Conservation (phyloP, 2,888 invertebrate species). For the Lithophane leautieri region DNA sequence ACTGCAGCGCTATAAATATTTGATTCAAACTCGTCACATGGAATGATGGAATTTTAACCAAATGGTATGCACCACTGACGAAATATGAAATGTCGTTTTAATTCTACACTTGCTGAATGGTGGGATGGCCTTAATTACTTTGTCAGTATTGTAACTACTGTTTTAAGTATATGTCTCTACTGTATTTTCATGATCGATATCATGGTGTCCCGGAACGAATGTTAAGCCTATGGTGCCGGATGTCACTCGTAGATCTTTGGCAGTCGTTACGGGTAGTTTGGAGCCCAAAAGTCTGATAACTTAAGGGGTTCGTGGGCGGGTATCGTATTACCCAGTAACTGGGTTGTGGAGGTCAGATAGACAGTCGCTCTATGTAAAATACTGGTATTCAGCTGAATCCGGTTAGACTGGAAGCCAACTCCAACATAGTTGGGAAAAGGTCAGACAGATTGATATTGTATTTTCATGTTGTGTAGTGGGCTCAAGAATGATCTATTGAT, state of each 20-base stretch:
- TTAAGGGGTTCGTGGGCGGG: not conserved
- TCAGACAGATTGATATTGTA: not conserved
- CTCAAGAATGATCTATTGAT: not conserved
- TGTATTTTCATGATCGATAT: not conserved
- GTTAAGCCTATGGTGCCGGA: not conserved
- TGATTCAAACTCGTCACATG: conserved; percentile 1
- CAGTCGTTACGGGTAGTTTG: not conserved
- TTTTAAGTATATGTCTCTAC: not conserved
- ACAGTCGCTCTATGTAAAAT: no score
- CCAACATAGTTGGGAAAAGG: not conserved
- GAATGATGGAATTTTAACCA: conserved; percentile 21
- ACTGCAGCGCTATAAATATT: not conserved
- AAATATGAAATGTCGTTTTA: conserved; percentile 20
- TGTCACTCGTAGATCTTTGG: not conserved
- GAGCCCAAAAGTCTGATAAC: not conserved
- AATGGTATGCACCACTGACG: conserved; percentile 1
- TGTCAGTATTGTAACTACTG: not conserved
- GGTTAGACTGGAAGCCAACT: not conserved
- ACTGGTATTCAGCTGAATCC: not conserved
- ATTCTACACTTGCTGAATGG: not conserved
- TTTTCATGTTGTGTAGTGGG: not conserved
- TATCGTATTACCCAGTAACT: no score
- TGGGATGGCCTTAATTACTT: conserved; percentile 25
- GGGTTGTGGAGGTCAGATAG: no score
- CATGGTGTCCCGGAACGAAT: not conserved